Percentiles rank a stretch among this genome's conserved stretches.
phyloP scores from a whole-genome alignment of 2,888 invertebrate species.

The Synanthedon tipuliformis region DNA sequence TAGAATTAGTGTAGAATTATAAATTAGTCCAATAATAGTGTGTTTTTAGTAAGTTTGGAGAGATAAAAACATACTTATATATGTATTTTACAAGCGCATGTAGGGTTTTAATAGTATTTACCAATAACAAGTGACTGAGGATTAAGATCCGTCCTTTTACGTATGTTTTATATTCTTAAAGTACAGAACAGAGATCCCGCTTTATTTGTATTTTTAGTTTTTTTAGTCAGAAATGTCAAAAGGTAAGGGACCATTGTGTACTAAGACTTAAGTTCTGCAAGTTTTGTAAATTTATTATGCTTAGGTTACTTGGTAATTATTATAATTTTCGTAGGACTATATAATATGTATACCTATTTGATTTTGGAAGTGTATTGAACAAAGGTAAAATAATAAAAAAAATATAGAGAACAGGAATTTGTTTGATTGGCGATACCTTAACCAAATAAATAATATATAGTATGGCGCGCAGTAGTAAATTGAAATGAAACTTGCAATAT shows the following conservation, averaged over 20 bases:
- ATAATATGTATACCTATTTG: conserved; percentile 15
- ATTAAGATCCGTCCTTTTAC: conserved; percentile 7
- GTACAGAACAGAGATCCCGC: conserved; percentile 4
- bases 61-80: conserved; percentile 1
- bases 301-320: conserved; percentile 20
- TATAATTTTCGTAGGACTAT: conserved; percentile 21
- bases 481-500: too few species aligned
- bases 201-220: conserved; percentile 2
- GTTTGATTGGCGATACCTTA: conserved; percentile 2
- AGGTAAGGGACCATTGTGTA: conserved; percentile 7
- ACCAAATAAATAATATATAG: too few species aligned
- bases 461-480: too few species aligned
- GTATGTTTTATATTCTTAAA: conserved; percentile 1
- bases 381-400: conserved; percentile 45
- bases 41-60: conserved; percentile 3
- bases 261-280: not conserved
- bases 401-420: conserved; percentile 20
- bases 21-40: conserved; percentile 8
- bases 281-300: conserved; percentile 11
- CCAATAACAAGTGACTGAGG: conserved; percentile 9
- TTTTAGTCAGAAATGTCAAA: conserved; percentile 8
- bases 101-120: conserved; percentile 7
- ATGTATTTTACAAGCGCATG: conserved; percentile 5
- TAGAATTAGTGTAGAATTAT: conserved; percentile 6
- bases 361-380: conserved; percentile 59